Base-by-base conservation (phyloP, 2,797 vertebrate species). In the Pseudochromis fuscus region DNA sequence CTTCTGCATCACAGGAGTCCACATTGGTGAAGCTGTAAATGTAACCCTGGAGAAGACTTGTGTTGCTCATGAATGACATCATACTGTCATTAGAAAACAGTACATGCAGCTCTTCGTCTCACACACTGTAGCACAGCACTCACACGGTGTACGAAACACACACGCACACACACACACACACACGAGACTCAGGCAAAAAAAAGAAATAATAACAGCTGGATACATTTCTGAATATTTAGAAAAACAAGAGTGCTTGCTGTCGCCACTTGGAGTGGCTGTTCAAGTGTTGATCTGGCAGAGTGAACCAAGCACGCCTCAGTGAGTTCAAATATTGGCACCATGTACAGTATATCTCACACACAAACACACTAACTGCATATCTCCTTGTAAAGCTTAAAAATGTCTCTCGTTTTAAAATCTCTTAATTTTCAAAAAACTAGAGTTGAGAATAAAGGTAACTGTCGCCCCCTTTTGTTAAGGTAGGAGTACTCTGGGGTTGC, bases 381-480 rank as follows among this genome's bases (percentile, higher is more conserved):
- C 72, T 87, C 83, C 71, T 81, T 59, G 84, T 88, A 88, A 90
- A 91, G 89, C 91, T 91, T 87, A 87, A 79, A 91, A 89, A 89
- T 27, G 75, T 84, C 77, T 88, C 38, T 49, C 44, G 11, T 58
- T 83, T 89, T 83, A 66, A 90, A 90, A 88, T 87, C 80, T 88
- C 74, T 67, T 28, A 70, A 86, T 78, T 81, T 87, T 75, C 66
- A 75, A 84, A 91, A 91, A 90, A 90, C 83, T 85, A 87, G 76
- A 84, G 37, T 53, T 19, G 73, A 78, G 79, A 74, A 87, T 83
- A 77, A 87, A 85, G 77, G 69, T 81, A 33, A 61, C 79, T 61
- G 28, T 64, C 12, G 66, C 84, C 76, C 84, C 76, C 69, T 51
- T 61, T 66, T 28, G 53, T 83, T 66, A 61, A 72, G 72, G 76